phyloP scores from a whole-genome alignment of 2,797 vertebrate genomes.

The Thaleichthys pacificus region DNA sequence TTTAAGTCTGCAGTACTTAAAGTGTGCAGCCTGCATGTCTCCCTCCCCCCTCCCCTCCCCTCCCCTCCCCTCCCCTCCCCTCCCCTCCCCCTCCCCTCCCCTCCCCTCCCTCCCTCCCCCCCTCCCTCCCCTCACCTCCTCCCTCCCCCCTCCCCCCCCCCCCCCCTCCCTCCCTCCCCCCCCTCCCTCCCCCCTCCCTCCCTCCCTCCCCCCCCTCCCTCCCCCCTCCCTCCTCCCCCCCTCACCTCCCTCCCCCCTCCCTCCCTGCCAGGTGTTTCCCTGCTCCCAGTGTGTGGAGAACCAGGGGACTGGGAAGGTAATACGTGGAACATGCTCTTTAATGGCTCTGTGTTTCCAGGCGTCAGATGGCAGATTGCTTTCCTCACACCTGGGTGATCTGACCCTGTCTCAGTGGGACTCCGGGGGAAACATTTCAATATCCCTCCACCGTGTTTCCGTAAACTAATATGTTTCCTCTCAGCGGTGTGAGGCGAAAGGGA shows the following conservation, averaged over 20 bases:
- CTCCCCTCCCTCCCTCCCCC: too few species aligned
- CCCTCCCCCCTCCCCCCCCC: too few species aligned
- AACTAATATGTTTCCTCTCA: conserved; percentile 18
- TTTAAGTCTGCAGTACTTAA: too few species aligned
- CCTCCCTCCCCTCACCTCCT: too few species aligned
- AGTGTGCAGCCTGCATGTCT: too few species aligned
- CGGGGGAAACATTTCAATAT: conserved; percentile 22
- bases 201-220: too few species aligned
- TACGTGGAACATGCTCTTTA: conserved; percentile 25
- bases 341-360: conserved; percentile 37
- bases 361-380: conserved; percentile 34
- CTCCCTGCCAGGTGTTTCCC: too few species aligned
- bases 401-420: conserved; percentile 3
- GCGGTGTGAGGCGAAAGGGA: not conserved
- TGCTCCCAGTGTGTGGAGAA: not conserved
- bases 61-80: too few species aligned
- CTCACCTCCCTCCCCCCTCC: too few species aligned
- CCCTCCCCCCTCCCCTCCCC: too few species aligned
- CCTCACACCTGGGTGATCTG: conserved; percentile 8
- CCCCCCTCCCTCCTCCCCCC: not conserved
- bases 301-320: conserved; percentile 12
- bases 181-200: too few species aligned
- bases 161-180: not conserved
- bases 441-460: conserved; percentile 15
- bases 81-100: too few species aligned